phyloP scores from a whole-genome alignment of 2,113 vertebrate genomes.

The Grantiella picta region DNA sequence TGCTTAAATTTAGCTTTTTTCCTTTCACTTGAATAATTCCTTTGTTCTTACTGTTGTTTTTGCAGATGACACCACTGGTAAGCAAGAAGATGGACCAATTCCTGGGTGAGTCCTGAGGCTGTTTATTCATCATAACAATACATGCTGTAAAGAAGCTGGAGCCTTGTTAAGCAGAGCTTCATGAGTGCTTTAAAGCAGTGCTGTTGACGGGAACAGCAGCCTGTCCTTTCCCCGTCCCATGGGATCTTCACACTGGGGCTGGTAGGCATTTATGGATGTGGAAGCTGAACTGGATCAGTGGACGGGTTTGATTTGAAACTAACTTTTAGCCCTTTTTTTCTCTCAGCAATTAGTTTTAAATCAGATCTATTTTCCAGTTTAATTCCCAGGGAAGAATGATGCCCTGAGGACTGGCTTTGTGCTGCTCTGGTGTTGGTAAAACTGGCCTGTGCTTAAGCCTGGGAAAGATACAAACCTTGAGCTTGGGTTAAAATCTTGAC shows the following conservation, averaged over 20 bases:
- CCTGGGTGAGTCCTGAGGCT: conserved; percentile 55
- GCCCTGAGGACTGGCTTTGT: not conserved
- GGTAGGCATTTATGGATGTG: not conserved
- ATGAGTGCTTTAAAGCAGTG: fast-evolving
- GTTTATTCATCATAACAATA: not conserved
- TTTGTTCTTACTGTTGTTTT: not conserved
- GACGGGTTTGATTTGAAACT: not conserved
- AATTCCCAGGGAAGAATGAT: not conserved
- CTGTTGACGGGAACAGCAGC: not conserved
- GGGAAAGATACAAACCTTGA: not conserved
- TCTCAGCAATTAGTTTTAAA: not conserved
- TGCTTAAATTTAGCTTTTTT: not conserved
- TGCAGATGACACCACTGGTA: conserved; percentile 65
- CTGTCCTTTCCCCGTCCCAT: not conserved
- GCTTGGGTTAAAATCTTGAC: not conserved
- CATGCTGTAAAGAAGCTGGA: not conserved
- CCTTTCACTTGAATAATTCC: not conserved
- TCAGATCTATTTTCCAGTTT: not conserved
- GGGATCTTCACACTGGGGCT: fast-evolving
- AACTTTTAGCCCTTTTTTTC: not conserved
- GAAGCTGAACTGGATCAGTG: not conserved
- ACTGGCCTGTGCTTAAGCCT: not conserved
- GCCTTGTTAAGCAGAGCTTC: not conserved
- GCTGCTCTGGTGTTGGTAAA: not conserved
- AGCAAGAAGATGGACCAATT: conserved; percentile 68